Evolutionary conservation across 2,113 vertebrate genomes (phyloP).

Genomic region (Anser cygnoides): DNA sequence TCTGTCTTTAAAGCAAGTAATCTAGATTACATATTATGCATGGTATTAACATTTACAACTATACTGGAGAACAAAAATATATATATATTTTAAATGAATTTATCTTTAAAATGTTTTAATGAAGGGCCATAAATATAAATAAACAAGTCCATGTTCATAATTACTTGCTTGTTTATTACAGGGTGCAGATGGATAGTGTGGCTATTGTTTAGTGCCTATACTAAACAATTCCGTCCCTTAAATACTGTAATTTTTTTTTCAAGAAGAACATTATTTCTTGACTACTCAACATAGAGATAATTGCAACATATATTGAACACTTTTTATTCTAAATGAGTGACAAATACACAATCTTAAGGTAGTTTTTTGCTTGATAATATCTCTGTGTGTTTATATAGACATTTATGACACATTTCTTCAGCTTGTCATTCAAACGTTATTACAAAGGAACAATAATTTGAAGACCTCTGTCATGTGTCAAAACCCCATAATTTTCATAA

Average conservation of each 20-base stretch:
- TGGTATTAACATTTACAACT: not conserved
- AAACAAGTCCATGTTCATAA: not conserved
- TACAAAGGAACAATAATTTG: not conserved
- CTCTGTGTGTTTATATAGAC: not conserved
- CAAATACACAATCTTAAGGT: not conserved
- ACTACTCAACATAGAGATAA: not conserved
- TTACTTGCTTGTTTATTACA: not conserved
- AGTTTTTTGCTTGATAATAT: not conserved
- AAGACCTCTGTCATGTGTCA: not conserved
- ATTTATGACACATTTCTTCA: not conserved
- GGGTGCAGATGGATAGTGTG: not conserved
- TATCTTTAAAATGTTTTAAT: not conserved
- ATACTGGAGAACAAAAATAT: not conserved
- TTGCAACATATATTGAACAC: not conserved
- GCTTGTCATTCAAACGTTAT: not conserved
- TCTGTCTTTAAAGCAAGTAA: not conserved
- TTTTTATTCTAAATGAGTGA: not conserved
- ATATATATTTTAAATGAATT: rapidly evolving
- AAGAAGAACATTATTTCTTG: not conserved
- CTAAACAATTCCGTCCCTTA: not conserved
- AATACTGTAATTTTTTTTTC: not conserved
- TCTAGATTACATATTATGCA: not conserved
- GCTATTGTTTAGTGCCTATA: not conserved
- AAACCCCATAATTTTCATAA: not conserved
- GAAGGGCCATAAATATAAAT: not conserved